Base-by-base conservation (phyloP, 2,888 invertebrate genomes). In the Anaspis maculata region DNA sequence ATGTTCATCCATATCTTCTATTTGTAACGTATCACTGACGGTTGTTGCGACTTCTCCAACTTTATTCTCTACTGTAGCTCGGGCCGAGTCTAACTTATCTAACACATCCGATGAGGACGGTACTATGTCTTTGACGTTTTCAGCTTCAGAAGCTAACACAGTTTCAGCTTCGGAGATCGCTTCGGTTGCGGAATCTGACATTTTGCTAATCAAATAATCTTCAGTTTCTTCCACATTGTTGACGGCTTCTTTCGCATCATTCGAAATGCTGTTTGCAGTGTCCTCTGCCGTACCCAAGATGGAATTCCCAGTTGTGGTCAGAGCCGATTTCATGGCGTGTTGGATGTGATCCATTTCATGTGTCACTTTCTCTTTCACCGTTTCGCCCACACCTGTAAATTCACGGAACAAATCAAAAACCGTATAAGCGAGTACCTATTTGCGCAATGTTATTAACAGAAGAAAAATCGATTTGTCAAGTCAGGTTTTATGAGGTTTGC, bases 81-180 rank as follows among this genome's bases (percentile, higher is more conserved):
- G 30, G 9, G 22, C 34, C 9, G 34, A 21, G 13, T 37, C 39
- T 5, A 31, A 10, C 23, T 34, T 37, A 3, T 34, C 32, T 14
- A 39, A 25, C n/a, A 22, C 35, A 12, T 39, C 33, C 15, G 38
- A 30, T 26, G 33, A 24, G 9, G 33, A 26, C 4, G 21, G 14
- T 12, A 41, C 5, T n/a, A 35, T 42, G 14, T 52, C 48, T 34
- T 49, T 49, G 5, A 46, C 44, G 28, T 48, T 46, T 25, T 56
- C 61, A 2, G 49, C 47, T 51, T 62, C 61, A 2, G 59, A 57
- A 4, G 52, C 52, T 25, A 61, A 27, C 1, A 61, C 55, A 2
- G 61, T 63, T 43, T 62, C 62, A 9, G 62, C 57, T 41, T 62
- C 59, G 2, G 62, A 62, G 7, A 61, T 53, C 9, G 54, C 60